Base-by-base conservation (phyloP, 2,888 invertebrate species). In the Lasioglossum zephyrum region DNA sequence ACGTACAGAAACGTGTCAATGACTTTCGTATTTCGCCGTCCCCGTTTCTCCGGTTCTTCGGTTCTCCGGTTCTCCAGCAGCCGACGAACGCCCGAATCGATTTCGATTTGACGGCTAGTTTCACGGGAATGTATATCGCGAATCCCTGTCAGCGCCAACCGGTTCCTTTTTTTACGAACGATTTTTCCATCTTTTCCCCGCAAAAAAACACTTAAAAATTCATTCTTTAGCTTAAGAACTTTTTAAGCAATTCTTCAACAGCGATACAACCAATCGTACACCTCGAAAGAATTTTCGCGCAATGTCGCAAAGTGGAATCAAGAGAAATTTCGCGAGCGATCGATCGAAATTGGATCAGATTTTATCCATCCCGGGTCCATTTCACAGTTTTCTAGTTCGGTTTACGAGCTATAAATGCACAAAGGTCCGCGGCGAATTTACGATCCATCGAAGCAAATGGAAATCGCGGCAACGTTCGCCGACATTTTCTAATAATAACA, bases 41-140 rank as follows among this genome's bases (percentile, higher is more conserved):
- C 90, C 81, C 89, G 90, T 88, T 90, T 87, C 79, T 16, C 79
- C 81, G 85, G 78, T 84, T 73, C 82, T 76, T 31, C 31, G 31
- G 31, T 90, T 87, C 79, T 16, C 79, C 81, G 85, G 78, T 84
- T 73, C 82, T 76, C 81, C 84, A 84, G 73, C 77, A 39, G 79
- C 49, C 84, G 85, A 81, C 82, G 73, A 77, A 80, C n/a, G 36
- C 47, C 86, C 31, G 79, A 80, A 89, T 88, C 89, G 89, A 89
- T 89, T 89, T 89, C 89, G 89, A 89, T 89, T 89, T 89, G 85
- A 89, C 85, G 89, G 89, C 85, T 87, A 89, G 89, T 88, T 89
- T 88, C 89, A 80, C 87, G 85, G 87, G 76, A 87, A 88, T 88
- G 26, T 88, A 85, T 85, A 85, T 86, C 66, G 82, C 79, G 75